Evolutionary conservation across 2,113 vertebrate genomes (phyloP).

Genomic region (Scomber colias): DNA sequence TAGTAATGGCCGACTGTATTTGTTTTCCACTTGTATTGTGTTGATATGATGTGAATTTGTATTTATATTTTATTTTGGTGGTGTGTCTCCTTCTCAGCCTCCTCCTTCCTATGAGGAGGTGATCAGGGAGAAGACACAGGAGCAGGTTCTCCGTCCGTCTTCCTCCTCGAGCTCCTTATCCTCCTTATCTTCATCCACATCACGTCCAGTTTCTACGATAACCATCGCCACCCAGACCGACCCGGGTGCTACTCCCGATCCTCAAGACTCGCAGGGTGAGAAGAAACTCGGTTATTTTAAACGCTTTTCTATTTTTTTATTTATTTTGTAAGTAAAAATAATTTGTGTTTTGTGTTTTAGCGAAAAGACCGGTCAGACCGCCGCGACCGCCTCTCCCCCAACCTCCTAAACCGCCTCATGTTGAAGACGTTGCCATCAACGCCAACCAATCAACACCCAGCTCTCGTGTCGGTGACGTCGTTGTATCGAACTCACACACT

Average conservation of each 20-base stretch:
- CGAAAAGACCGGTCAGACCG: constrained; percentile 86
- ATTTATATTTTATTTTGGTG: not conserved
- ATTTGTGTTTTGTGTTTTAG: constrained; percentile 29
- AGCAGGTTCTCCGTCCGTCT: constrained; percentile 85
- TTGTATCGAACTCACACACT: constrained; percentile 13
- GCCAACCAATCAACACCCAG: constrained; percentile 5
- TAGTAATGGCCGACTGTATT: no score
- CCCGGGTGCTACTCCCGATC: constrained; percentile 74
- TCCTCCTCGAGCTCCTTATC: constrained; percentile 15
- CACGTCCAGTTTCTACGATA: constrained; percentile 75
- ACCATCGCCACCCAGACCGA: constrained; percentile 97
- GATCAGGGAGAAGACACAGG: constrained; percentile 96
- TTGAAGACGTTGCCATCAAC: constrained; percentile 32
- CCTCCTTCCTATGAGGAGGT: constrained; percentile 98
- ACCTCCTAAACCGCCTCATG: constrained; percentile 47
- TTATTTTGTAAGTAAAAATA: not conserved
- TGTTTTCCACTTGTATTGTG: no score
- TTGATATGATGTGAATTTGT: not conserved
- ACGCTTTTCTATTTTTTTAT: not conserved
- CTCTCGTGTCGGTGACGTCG: not conserved
- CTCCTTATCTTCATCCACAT: not conserved
- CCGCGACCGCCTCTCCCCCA: constrained; percentile 80
- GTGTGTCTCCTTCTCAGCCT: constrained; percentile 80
- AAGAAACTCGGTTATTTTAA: not conserved
- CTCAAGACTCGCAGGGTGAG: constrained; percentile 35